Percentiles rank a stretch among this genome's conserved stretches.
Conservation (phyloP, 1,140 invertebrate species). For the Conopomorpha cramerella region DNA sequence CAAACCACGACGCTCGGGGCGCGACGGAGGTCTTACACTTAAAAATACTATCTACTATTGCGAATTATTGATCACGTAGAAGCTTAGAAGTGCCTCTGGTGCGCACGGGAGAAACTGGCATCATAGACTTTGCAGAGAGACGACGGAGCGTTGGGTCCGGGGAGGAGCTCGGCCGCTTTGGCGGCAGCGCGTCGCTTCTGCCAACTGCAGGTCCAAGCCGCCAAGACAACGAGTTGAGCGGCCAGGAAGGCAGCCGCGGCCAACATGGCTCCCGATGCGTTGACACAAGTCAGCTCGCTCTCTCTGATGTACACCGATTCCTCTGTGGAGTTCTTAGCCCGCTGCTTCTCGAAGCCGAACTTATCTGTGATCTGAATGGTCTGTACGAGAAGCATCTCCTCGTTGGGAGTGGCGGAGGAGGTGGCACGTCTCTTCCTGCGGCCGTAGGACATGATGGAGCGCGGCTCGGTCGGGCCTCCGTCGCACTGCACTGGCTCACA, state of each 20-base stretch:
- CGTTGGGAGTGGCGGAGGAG: constrained; percentile 61
- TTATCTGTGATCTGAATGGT: constrained; percentile 92
- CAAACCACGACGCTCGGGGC: constrained; percentile 28
- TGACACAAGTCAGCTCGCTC: constrained; percentile 68
- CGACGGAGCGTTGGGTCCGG: constrained; percentile 61
- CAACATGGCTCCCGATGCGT: constrained; percentile 76
- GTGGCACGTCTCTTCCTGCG: constrained; percentile 68
- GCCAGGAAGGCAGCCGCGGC: constrained; percentile 82
- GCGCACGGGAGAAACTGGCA: constrained; percentile 69
- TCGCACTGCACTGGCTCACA: constrained; percentile 91
- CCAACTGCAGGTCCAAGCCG: constrained; percentile 84
- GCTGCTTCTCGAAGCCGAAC: constrained; percentile 78
- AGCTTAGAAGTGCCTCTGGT: constrained; percentile 80
- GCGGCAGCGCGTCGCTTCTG: constrained; percentile 72
- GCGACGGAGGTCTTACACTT: constrained; percentile 50
- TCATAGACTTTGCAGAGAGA: constrained; percentile 87
- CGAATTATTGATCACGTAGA: constrained; percentile 38
- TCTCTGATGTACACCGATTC: constrained; percentile 65
- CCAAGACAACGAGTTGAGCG: constrained; percentile 80
- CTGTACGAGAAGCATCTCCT: constrained; percentile 86
- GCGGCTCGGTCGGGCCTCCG: constrained; percentile 77
- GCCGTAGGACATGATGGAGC: constrained; percentile 82
- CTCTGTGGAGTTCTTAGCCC: constrained; percentile 47
- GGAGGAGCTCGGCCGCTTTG: constrained; percentile 53
- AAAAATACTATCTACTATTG: constrained; percentile 49